Evolutionary conservation across 1,140 invertebrate species (phyloP), one percentile per base, ranked within the genome.

Genomic region (Aricia agestis): DNA sequence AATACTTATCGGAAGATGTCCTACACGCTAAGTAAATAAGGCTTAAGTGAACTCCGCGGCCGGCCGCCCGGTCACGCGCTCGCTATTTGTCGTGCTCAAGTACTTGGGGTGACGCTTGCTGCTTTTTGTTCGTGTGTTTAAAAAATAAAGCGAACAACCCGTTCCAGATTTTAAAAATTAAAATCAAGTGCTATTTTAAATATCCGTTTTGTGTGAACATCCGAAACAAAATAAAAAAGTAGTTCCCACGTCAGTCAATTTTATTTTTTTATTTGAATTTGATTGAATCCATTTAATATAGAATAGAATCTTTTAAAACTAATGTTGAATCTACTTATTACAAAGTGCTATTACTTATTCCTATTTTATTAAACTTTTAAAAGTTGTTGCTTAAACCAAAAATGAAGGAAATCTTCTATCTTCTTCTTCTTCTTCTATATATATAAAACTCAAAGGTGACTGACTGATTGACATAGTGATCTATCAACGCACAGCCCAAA

Each of bases 71-170:
- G 84, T 80, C 85, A 87, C 87, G 84, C 82, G 82, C 77, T 74
- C 74, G 72, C 82, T 82, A 80, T 86, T 84, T 82, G 81, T 81
- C 81, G 75, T 82, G 79, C 83, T 85, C 76, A 80, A 84, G 81
- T 84, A 76, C 74, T 80, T 82, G 79, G 68, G 68, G 68, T 36
- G 59, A 63, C 67, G 41, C 58, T 57, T n/a, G 59, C 7, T 10
- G 31, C n/a, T 25, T 25, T 69, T 69, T 69, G 32, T 58, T 69
- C 59, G 82, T 84, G 82, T 88, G 84, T 86, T 84, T 87, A 66
- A 80, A 79, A 86, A 81, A 82, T 85, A 66, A 75, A 25, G 25
- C 73, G 73, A 72, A 78, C 74, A 77, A 76, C 32, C 32, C 45
- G 63, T 68, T 70, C 76, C 70, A 71, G 75, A 77, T 81, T 81